Conservation (phyloP, 2,113 vertebrate species). For the Chaenogobius annularis region DNA sequence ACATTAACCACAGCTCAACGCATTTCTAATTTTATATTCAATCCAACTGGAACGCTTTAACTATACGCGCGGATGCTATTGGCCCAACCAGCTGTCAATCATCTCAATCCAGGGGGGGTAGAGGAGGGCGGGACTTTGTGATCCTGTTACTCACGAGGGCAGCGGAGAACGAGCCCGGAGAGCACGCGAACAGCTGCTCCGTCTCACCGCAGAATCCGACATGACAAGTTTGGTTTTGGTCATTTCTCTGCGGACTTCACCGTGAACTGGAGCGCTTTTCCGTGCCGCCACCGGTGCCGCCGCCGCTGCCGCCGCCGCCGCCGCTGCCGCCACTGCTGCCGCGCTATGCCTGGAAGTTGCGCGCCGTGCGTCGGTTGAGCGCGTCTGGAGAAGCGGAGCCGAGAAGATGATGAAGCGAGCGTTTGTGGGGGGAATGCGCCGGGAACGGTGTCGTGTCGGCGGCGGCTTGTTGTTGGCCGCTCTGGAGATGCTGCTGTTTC, state of each 20-base stretch:
- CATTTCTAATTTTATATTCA: constrained; percentile 37
- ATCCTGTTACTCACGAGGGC: not conserved
- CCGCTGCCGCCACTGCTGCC: not conserved
- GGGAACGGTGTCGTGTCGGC: constrained; percentile 13
- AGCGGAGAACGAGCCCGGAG: constrained; percentile 20
- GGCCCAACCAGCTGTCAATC: constrained; percentile 30
- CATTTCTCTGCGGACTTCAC: not conserved
- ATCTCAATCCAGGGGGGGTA: not conserved
- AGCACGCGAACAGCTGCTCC: constrained; percentile 31
- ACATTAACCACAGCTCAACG: constrained; percentile 25
- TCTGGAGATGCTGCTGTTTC: constrained; percentile 35
- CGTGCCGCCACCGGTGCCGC: too few species aligned
- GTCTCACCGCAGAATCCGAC: not conserved
- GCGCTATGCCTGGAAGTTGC: constrained; percentile 20
- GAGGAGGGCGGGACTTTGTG: constrained; percentile 28
- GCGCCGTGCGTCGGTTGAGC: constrained; percentile 16
- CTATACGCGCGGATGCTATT: not conserved
- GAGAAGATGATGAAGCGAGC: constrained; percentile 9
- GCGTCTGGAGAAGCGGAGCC: constrained; percentile 33
- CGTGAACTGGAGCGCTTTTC: not conserved
- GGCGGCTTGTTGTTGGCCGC: constrained; percentile 30
- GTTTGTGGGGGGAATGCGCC: constrained; percentile 29
- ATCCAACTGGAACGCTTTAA: constrained; percentile 13
- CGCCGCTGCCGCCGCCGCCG: too few species aligned
- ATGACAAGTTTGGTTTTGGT: not conserved